Evolutionary conservation across 2,113 vertebrate genomes (phyloP).

Genomic region (Siniperca chuatsi): DNA sequence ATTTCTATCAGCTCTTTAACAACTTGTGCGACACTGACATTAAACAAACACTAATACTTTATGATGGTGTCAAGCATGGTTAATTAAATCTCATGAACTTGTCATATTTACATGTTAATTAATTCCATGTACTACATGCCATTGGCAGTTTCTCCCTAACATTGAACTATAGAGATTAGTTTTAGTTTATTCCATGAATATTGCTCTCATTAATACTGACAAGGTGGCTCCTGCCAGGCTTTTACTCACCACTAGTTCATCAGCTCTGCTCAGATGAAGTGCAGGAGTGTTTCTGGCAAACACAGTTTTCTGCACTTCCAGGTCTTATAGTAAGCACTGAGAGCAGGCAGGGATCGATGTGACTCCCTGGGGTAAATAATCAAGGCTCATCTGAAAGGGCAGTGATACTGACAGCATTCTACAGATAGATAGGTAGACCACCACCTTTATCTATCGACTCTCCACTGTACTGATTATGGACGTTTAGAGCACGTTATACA

Average conservation of each 20-base stretch:
- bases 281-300: slow-evolving; percentile 69
- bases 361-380: slow-evolving; percentile 64
- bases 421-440: slow-evolving; percentile 12
- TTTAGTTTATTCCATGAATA: slow-evolving; percentile 13
- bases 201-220: slow-evolving; percentile 52
- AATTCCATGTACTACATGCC: background rate
- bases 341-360: slow-evolving; percentile 58
- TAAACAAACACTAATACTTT: background rate
- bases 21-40: background rate
- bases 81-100: background rate
- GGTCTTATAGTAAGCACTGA: slow-evolving; percentile 58
- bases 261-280: slow-evolving; percentile 60
- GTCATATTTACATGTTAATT: background rate
- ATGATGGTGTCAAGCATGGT: background rate
- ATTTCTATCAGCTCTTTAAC: background rate
- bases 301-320: slow-evolving; percentile 60
- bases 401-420: slow-evolving; percentile 42
- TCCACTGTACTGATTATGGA: background rate
- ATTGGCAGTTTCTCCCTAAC: background rate
- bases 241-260: slow-evolving; percentile 54
- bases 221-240: background rate
- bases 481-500: background rate
- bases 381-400: slow-evolving; percentile 65
- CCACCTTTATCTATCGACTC: background rate
- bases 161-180: background rate